Evolutionary conservation across 2,797 vertebrate species (phyloP).

Genomic region (Sebastes hubbsi): DNA sequence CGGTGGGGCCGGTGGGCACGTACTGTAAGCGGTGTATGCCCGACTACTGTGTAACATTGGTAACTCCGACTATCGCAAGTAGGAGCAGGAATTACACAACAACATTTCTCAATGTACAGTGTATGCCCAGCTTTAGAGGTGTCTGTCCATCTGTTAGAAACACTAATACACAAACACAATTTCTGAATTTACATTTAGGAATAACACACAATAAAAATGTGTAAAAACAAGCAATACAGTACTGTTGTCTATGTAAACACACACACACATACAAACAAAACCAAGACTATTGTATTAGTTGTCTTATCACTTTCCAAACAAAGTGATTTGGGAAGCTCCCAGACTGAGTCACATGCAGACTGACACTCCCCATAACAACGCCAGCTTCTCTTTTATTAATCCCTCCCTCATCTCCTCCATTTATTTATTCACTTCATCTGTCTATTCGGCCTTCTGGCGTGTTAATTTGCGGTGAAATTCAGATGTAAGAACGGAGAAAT

Average conservation of each 20-base stretch:
- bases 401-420: neutral
- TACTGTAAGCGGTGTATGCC: no score
- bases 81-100: no score
- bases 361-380: constrained; percentile 35
- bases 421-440: constrained; percentile 43
- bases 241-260: neutral
- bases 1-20: fast-evolving
- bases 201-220: neutral
- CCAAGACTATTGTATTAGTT: neutral
- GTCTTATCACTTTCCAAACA: constrained; percentile 35
- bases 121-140: neutral
- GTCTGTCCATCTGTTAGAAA: neutral
- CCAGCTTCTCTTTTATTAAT: constrained; percentile 43
- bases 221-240: neutral
- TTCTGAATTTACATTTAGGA: neutral
- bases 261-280: neutral
- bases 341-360: constrained; percentile 12
- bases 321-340: constrained; percentile 31
- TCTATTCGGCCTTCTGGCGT: constrained; percentile 19
- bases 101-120: no score
- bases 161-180: neutral
- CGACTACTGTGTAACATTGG: no score
- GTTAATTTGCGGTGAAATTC: constrained; percentile 24
- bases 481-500: neutral
- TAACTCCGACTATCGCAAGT: no score